Base-by-base conservation (phyloP, 2,888 invertebrate genomes). In the Limnephilus auricula region DNA sequence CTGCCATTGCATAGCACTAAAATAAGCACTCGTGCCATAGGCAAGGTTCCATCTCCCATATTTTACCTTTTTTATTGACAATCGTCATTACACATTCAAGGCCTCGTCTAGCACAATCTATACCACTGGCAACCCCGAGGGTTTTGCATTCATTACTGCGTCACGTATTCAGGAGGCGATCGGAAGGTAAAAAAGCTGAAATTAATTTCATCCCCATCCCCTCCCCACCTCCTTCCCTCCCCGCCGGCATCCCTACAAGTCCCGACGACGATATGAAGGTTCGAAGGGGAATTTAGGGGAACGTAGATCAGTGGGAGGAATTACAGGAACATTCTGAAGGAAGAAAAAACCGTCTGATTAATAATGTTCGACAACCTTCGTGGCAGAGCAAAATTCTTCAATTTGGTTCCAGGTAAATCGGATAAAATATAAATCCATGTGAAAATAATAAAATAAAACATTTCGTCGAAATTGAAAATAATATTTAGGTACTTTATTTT, bases 131-230 rank as follows among this genome's bases (percentile, higher is more conserved):
- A 34, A 25, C n/a, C 85, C 45, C n/a, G n/a, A 30, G 85, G 85
- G 85, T 85, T 85, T 85, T 40, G 45, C 85, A 85, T 85, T 85
- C 85, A 85, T 85, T 85, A 40, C 85, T 40, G n/a, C 85, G 85
- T 85, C 85, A 85, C 85, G 85, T 85, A 85, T 85, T 85, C 85
- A 85, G 85, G 85, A 34, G 85, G 85, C 85, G 85, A 85, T 85
- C 85, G 40, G 85, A 85, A 85, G 85, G 85, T 85, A 85, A 85
- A 85, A 85, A 85, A 85, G 85, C 85, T 85, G 85, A 85, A 85
- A 85, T 85, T 85, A 85, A 85, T 85, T 85, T 85, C 40, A 37
- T 40, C 30, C 40, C 85, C 40, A 34, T 25, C 30, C 85, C 84
- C 34, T 84, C n/a, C 1, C 6, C 37, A 6, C 40, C 37, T 5